A percentile compares a stretch with the other conserved stretches of the same genome.
Evolutionary conservation across 2,113 vertebrate genomes (phyloP).

Genomic region (Microtus ochrogaster): DNA sequence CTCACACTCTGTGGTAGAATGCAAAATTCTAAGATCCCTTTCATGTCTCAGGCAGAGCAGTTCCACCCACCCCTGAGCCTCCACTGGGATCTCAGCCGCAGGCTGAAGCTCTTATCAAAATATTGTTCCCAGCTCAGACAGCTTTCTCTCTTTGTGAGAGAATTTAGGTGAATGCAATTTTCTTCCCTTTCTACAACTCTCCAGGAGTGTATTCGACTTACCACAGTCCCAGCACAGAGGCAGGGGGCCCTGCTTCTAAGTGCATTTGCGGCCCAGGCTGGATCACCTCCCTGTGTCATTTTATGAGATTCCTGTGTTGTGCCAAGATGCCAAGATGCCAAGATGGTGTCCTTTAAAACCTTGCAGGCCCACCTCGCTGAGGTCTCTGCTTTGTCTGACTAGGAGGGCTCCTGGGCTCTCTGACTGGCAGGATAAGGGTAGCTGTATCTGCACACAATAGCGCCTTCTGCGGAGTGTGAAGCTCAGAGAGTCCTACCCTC

Average conservation of each 20-base stretch:
- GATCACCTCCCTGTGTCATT: not conserved
- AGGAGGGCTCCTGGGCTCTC: not conserved
- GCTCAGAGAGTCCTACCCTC: not conserved
- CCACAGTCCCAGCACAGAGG: not conserved
- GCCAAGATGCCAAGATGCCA: not conserved
- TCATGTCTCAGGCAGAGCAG: constrained; percentile 43
- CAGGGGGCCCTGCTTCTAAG: not conserved
- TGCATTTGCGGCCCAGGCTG: not conserved
- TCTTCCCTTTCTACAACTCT: not conserved
- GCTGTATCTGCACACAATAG: not conserved
- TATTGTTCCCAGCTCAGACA: constrained; percentile 74
- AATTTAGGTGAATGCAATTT: constrained; percentile 62
- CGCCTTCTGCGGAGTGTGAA: not conserved
- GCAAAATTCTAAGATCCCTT: constrained; percentile 49
- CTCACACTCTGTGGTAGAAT: not conserved
- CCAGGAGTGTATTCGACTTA: not conserved
- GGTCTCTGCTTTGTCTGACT: constrained; percentile 2
- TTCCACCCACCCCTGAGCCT: constrained; percentile 62
- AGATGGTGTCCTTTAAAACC: not conserved
- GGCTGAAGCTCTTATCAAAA: constrained; percentile 75
- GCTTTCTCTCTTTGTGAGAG: constrained; percentile 49
- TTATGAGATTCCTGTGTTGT: not conserved
- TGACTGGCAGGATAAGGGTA: not conserved
- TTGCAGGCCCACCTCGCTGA: not conserved
- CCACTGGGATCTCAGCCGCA: constrained; percentile 67